Conservation (phyloP, 2,888 invertebrate species). For the Phania funesta region DNA sequence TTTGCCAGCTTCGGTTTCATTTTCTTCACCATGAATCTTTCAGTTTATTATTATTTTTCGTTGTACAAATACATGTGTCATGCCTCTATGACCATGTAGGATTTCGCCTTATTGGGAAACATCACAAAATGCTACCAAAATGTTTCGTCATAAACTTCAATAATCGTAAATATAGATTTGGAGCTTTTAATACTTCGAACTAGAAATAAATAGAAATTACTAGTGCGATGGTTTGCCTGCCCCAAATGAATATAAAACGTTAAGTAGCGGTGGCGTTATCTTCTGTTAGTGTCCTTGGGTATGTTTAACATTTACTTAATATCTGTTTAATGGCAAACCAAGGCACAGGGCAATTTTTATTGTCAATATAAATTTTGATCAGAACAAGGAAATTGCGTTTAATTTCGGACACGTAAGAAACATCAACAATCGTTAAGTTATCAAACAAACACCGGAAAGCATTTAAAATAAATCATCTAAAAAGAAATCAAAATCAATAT, state of each 20-base stretch:
- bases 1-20: neutral
- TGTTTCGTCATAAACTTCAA: constrained; percentile 72
- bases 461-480: neutral
- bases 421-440: constrained; percentile 64
- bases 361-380: constrained; percentile 68
- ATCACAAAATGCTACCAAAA: constrained; percentile 71
- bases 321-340: constrained; percentile 53
- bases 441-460: neutral
- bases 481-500: constrained; percentile 26
- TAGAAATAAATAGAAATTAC: constrained; percentile 62
- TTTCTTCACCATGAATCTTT: neutral
- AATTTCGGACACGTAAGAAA: constrained; percentile 62
- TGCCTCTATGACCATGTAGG: constrained; percentile 8
- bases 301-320: constrained; percentile 57
- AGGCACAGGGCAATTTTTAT: constrained; percentile 58
- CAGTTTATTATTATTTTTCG: constrained; percentile 49
- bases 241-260: constrained; percentile 63
- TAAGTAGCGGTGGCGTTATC: constrained; percentile 31
- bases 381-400: constrained; percentile 65
- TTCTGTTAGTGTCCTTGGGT: constrained; percentile 39
- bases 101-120: constrained; percentile 44
- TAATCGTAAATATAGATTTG: constrained; percentile 72
- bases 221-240: constrained; percentile 53
- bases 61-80: constrained; percentile 33
- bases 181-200: constrained; percentile 63